Evolutionary conservation across 1,140 invertebrate species (phyloP), one percentile per base, ranked within the genome.

Genomic region (Bactericera cockerelli): DNA sequence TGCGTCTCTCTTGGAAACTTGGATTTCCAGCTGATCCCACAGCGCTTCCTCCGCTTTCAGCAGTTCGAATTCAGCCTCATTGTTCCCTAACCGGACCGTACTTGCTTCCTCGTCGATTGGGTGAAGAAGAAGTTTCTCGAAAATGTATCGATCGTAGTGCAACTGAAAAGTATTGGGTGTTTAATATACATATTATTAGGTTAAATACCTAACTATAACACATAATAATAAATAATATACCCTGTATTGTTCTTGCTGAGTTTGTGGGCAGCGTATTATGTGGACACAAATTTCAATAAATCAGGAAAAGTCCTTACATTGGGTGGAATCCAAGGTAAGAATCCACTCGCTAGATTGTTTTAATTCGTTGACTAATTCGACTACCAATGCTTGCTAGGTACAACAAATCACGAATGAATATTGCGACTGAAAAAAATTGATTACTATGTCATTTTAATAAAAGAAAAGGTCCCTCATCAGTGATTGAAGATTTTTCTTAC

Each of bases 31-130:
- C 14, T 22, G 2, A 26, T 59, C 57, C 57, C 57, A 59, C 22
- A 26, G 28, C 25, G 14, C 57, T 59, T 59, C 21, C n/a, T 13
- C 26, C 13, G 8, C 3, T 59, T 59, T 59, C 11, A 59, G n/a
- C 21, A 59, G 26, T 39, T 59, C 57, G 24, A 59, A 59, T 39
- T 19, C 26, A 49, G 39, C 39, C 42, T 59, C 57, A 14, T 39
- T 24, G 14, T 59, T 39, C 6, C 24, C 21, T 14, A 59, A 25
- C 22, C 28, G 38, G 16, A 33, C 24, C n/a, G n/a, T 19, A 49
- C 57, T 59, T 26, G 19, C 33, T 24, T 59, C 36, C 24, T 59
- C 57, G 49, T 39, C 22, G 21, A 59, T 59, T 49, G 42, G 42
- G 22, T 49, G 42, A n/a, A 22, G 22, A n/a, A 56, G 42, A n/a